Conservation (phyloP, 2,113 vertebrate genomes). For the Mirza zaza region DNA sequence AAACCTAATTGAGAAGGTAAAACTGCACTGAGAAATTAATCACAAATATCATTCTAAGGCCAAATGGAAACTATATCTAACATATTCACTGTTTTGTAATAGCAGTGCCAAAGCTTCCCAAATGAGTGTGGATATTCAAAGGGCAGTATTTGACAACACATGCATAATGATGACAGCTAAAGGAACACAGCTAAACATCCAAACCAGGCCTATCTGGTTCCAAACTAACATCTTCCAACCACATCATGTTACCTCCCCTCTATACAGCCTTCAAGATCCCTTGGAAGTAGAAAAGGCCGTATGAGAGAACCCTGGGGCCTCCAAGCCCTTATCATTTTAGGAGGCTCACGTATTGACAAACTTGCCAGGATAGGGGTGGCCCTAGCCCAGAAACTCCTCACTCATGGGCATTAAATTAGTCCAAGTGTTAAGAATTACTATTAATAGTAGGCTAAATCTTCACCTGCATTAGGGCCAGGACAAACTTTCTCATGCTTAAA, state of each 20-base stretch:
- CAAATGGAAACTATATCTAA: neutral
- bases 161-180: neutral
- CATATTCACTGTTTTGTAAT: neutral
- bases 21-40: slow-evolving; percentile 10
- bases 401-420: neutral
- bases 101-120: neutral
- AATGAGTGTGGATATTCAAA: neutral
- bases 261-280: neutral
- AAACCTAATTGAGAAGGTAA: neutral
- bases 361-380: neutral
- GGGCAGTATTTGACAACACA: neutral
- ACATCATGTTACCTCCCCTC: neutral
- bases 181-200: neutral
- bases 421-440: neutral
- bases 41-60: neutral
- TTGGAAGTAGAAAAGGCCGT: neutral
- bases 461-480: neutral
- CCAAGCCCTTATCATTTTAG: neutral
- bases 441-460: neutral
- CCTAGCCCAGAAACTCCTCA: neutral
- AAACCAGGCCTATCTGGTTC: neutral
- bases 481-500: neutral
- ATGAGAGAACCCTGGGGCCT: neutral
- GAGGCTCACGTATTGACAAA: neutral
- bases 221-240: neutral